Evolutionary conservation across 2,888 invertebrate species (phyloP).

Genomic region (Steinernema carpocapsae): DNA sequence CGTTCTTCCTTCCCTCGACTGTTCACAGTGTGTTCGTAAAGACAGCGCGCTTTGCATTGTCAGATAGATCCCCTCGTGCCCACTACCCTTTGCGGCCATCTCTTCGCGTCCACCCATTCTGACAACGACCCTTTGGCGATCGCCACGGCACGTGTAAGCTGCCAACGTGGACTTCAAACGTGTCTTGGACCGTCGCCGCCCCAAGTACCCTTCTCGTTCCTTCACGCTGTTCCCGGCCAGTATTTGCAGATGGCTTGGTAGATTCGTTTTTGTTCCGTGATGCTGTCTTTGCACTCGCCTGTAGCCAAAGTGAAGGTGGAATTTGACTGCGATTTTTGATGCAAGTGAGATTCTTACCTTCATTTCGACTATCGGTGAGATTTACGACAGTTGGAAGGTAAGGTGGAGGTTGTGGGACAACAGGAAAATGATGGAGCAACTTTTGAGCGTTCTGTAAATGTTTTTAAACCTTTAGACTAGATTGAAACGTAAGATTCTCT

Average conservation of each 20-base stretch:
- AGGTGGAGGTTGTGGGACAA: too few species aligned
- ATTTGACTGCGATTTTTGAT: not conserved
- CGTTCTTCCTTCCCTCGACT: conserved; percentile 10
- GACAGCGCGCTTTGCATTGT: conserved; percentile 26
- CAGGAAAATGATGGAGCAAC: too few species aligned
- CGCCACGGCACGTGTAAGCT: too few species aligned
- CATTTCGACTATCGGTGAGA: not conserved
- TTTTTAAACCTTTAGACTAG: too few species aligned
- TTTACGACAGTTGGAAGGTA: too few species aligned
- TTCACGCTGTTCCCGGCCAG: too few species aligned
- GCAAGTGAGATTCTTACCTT: conserved; percentile 34
- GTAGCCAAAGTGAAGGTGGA: conserved; percentile 23
- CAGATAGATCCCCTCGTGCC: not conserved
- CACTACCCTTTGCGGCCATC: not conserved
- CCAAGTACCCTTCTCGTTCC: too few species aligned
- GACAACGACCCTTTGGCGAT: too few species aligned
- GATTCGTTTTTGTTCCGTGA: not conserved
- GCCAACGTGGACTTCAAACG: too few species aligned
- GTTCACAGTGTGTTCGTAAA: conserved; percentile 22
- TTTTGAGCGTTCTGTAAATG: too few species aligned
- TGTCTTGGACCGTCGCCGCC: too few species aligned
- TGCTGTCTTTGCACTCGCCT: not conserved
- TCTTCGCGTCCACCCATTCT: not conserved
- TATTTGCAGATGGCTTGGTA: not conserved
- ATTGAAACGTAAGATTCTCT: too few species aligned